Evolutionary conservation across 2,797 vertebrate genomes (phyloP).

Genomic region (Iguana delicatissima): DNA sequence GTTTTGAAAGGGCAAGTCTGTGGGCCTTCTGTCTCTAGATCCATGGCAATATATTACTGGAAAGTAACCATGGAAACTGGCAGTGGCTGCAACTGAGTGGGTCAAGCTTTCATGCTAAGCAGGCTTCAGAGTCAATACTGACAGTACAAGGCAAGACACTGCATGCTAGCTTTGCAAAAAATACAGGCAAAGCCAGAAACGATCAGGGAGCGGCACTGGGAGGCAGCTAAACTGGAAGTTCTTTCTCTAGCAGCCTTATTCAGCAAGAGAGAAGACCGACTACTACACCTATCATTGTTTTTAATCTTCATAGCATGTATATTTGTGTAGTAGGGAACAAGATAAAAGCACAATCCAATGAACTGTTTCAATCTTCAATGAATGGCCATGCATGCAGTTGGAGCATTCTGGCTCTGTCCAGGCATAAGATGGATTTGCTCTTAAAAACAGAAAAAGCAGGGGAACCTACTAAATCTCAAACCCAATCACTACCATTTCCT

Average conservation of each 20-base stretch:
- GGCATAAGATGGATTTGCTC: not conserved
- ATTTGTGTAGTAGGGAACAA: not conserved
- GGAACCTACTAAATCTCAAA: not conserved
- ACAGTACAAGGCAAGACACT: slow-evolving; percentile 10
- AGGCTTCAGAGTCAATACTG: not conserved
- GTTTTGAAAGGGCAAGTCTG: not conserved
- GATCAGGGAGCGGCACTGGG: not conserved
- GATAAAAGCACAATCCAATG: not conserved
- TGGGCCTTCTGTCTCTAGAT: slow-evolving; percentile 4
- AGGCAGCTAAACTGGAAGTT: not conserved
- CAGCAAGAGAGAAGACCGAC: not conserved
- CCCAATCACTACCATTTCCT: not conserved
- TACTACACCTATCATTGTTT: not conserved
- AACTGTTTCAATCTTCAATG: not conserved
- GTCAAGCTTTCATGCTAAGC: not conserved
- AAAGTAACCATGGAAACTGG: not conserved
- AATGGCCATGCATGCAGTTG: not conserved
- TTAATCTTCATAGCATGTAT: not conserved
- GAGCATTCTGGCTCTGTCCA: not conserved
- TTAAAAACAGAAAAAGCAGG: not conserved
- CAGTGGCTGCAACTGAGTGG: slow-evolving; percentile 1
- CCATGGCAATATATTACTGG: not conserved
- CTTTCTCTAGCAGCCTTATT: not conserved
- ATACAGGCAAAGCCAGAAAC: not conserved
- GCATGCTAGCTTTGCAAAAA: not conserved